phyloP scores from a whole-genome alignment of 2,888 invertebrate genomes.

The Agonopterix subpropinquella region DNA sequence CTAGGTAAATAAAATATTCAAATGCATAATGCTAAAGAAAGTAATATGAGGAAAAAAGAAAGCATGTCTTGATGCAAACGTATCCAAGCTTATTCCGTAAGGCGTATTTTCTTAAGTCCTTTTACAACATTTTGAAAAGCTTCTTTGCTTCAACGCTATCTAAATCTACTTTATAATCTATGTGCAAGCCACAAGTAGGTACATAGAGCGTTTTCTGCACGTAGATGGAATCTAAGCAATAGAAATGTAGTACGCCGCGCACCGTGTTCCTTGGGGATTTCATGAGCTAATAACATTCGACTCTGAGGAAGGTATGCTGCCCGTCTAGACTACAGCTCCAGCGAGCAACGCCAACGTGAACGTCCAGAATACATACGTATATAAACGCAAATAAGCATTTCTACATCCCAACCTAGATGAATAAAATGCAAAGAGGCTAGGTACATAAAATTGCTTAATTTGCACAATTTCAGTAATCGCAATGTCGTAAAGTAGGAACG shows the following conservation, averaged over 20 bases:
- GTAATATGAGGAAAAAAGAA: too few relatives aligned
- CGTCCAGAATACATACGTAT: too few relatives aligned
- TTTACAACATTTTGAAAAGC: not conserved
- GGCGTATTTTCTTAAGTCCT: not conserved
- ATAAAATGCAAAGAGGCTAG: not conserved
- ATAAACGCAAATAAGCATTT: too few relatives aligned
- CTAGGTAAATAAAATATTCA: too few relatives aligned
- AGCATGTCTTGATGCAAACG: too few relatives aligned
- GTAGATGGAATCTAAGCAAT: slow-evolving; percentile 3
- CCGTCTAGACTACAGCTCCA: not conserved
- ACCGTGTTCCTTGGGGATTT: slow-evolving; percentile 2
- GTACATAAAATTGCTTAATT: slow-evolving; percentile 1
- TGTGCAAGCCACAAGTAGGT: not conserved
- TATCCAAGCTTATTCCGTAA: too few relatives aligned
- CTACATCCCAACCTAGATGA: too few relatives aligned
- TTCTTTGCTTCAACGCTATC: slow-evolving; percentile 1
- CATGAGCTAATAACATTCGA: slow-evolving; percentile 4
- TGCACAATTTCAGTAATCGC: slow-evolving; percentile 30
- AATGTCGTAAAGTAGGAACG: slow-evolving; percentile 17
- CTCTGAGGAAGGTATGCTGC: not conserved
- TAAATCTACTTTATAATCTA: slow-evolving; percentile 4
- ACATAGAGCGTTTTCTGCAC: slow-evolving; percentile 1
- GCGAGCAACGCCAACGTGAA: too few relatives aligned
- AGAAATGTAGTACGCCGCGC: slow-evolving; percentile 2
- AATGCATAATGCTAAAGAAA: too few relatives aligned